These are phyloP conservation scores for Calliopum simillimum DNA, from an alignment of 2,888 invertebrate species.

Conservation along the genomic window DNA sequence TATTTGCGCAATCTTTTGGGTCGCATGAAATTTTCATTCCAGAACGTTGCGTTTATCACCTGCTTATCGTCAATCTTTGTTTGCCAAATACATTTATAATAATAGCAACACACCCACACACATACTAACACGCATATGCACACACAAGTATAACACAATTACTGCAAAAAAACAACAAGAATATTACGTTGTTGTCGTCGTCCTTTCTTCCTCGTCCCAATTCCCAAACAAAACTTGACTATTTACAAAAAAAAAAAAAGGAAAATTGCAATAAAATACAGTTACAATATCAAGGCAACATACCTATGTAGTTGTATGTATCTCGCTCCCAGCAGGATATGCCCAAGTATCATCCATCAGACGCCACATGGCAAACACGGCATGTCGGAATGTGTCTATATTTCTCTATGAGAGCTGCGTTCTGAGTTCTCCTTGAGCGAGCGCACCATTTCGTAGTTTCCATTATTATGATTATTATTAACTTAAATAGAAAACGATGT, in stretches of 20 bases:
- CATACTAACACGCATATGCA: constrained; percentile 17
- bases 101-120: constrained; percentile 48
- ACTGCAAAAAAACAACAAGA: background rate
- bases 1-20: background rate
- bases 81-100: constrained; percentile 50
- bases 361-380: constrained; percentile 29
- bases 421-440: constrained; percentile 39
- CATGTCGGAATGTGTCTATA: constrained; percentile 21
- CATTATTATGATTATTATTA: constrained; percentile 63
- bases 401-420: constrained; percentile 39
- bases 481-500: constrained; percentile 62
- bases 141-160: constrained; percentile 13
- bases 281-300: constrained; percentile 21
- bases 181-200: background rate
- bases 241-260: background rate
- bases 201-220: background rate
- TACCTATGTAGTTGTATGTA: background rate
- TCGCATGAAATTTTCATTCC: background rate
- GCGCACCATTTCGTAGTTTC: constrained; percentile 58
- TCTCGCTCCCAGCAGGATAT: constrained; percentile 16
- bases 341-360: constrained; percentile 37
- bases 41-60: constrained; percentile 32
- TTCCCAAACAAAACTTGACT: background rate
- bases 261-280: constrained; percentile 29
- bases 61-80: constrained; percentile 32